Evolutionary conservation across 2,113 vertebrate genomes (phyloP), one percentile per base, ranked within the genome.

Genomic region (Piaya cayana): DNA sequence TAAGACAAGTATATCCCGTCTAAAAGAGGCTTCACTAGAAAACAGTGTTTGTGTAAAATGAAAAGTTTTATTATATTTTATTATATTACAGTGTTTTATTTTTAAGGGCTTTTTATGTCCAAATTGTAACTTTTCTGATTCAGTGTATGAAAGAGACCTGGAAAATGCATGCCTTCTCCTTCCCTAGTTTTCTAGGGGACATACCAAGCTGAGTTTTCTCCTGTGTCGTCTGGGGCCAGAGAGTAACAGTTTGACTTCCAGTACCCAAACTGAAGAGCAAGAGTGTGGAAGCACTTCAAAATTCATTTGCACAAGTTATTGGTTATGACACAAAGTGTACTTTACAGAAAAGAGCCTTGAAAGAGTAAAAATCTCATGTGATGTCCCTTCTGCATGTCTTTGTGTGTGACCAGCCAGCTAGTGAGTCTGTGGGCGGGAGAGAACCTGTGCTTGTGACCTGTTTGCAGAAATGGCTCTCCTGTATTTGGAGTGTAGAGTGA

Each of bases 371-470:
- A 34, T 67, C 36, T 19, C 6, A 7, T 62, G 77, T 87, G 59
- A 8, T n/a, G 18, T 25, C 53, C 12, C 23, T 52, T 71, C 76
- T 59, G 29, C 39, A 39, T 11, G 5, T 47, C n/a, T 30, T 75
- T 52, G 2, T 52, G 20, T 19, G 34, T 7, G 12, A 37, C 14
- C 15, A n/a, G 86, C 18, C 29, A 72, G 15, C 3, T 45, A 18
- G 25, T 5, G 45, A 50, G n/a, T 0, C 8, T 53, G 30, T 42
- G 77, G 36, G 68, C n/a, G 65, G 94, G 53, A 15, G 52, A 25
- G 58, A 60, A 1, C 23, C 11, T 12, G 10, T 3, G 4, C 32
- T 69, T 29, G 15, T 49, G 15, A n/a, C 0, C 0, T 23, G 5
- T 64, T 62, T 49, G 56, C 36, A 22, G 59, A 32, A 32, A n/a